Evolutionary conservation across 2,113 vertebrate species (phyloP).

Genomic region (Regulus satrapa): DNA sequence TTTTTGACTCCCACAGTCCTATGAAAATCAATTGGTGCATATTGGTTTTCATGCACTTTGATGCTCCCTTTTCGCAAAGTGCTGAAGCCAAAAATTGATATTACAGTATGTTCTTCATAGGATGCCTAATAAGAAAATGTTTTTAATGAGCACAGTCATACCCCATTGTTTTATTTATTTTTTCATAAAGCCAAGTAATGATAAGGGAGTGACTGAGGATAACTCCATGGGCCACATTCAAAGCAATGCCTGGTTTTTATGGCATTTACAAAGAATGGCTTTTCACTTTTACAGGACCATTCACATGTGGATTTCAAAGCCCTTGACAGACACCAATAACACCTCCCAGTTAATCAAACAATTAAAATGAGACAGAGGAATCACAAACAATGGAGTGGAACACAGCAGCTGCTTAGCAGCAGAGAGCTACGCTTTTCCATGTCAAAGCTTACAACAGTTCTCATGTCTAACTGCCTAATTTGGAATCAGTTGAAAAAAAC

Average conservation of each 20-base stretch:
- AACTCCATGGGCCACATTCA: not conserved
- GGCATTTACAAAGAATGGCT: not conserved
- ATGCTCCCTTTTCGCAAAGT: not conserved
- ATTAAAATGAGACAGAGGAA: not conserved
- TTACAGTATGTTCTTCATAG: slow-evolving; percentile 9
- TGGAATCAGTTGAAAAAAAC: not conserved
- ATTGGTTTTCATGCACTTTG: not conserved
- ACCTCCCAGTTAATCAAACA: not conserved
- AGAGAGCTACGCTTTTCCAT: not conserved
- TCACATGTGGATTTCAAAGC: not conserved
- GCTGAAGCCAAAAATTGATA: slow-evolving; percentile 42
- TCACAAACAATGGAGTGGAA: not conserved
- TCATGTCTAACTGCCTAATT: not conserved
- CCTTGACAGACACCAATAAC: not conserved
- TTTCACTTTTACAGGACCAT: not conserved
- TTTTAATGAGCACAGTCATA: slow-evolving; percentile 35
- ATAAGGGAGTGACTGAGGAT: not conserved
- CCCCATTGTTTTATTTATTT: slow-evolving; percentile 38
- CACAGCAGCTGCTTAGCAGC: not conserved
- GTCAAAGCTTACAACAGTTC: not conserved
- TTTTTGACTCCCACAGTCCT: slow-evolving; percentile 14
- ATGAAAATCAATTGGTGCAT: slow-evolving; percentile 31
- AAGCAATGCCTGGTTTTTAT: not conserved
- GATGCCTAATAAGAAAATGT: slow-evolving; percentile 9
- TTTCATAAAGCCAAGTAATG: slow-evolving; percentile 13